phyloP scores from a whole-genome alignment of 1,140 invertebrate species.

The Anastrepha ludens region DNA sequence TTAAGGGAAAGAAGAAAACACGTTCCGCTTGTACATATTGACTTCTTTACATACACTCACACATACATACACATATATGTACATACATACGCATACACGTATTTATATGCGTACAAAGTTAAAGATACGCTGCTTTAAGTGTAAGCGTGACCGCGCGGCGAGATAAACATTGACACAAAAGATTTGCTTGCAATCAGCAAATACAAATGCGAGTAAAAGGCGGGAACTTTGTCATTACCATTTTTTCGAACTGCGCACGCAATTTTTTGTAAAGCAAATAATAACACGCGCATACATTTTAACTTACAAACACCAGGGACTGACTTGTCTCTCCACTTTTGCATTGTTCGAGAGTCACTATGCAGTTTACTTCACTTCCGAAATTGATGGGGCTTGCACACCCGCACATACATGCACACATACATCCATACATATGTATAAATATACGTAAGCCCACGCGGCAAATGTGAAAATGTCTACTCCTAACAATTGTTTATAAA shows the following conservation, averaged over 20 bases:
- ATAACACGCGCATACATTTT: not conserved
- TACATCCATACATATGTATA: not conserved
- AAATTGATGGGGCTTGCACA: not conserved
- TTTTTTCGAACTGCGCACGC: slow-evolving; percentile 47
- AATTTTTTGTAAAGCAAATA: slow-evolving; percentile 30
- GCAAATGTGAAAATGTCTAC: not conserved
- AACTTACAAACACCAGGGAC: not conserved
- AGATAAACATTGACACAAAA: slow-evolving; percentile 51
- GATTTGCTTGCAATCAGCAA: slow-evolving; percentile 50
- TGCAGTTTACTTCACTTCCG: not conserved
- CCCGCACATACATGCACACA: not conserved
- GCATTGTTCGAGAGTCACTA: not conserved
- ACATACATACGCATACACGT: not conserved
- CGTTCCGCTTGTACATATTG: not conserved
- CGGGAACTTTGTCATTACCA: slow-evolving; percentile 50
- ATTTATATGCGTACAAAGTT: slow-evolving; percentile 14
- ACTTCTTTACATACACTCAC: not conserved
- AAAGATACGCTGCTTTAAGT: not conserved
- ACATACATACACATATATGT: not conserved
- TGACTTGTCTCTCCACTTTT: not conserved
- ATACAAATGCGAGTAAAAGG: slow-evolving; percentile 44
- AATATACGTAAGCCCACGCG: not conserved
- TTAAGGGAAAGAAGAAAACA: slow-evolving; percentile 32
- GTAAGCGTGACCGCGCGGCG: slow-evolving; percentile 38
- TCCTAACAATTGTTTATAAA: slow-evolving; percentile 3